These are phyloP conservation scores for Aelia acuminata DNA, from an alignment of 2,888 invertebrate genomes.

Conservation along the genomic window DNA sequence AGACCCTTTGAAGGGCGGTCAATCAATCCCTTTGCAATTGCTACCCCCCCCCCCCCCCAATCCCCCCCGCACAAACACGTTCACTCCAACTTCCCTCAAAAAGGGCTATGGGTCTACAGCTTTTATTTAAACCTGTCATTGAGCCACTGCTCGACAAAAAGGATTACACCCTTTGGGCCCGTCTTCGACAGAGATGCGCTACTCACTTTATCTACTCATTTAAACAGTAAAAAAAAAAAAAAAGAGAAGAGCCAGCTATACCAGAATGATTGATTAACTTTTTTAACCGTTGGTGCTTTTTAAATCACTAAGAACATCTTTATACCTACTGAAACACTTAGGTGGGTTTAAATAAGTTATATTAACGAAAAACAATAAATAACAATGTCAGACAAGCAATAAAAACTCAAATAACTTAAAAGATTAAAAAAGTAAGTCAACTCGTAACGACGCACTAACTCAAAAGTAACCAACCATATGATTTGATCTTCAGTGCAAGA, in stretches of 20 bases:
- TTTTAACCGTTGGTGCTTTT: too few species aligned
- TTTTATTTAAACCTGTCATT: constrained; percentile 19
- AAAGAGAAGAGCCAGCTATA: background rate
- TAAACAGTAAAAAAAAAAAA: background rate
- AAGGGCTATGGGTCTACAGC: background rate
- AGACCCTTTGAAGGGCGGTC: background rate
- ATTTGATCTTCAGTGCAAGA: too few species aligned
- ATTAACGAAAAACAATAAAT: too few species aligned
- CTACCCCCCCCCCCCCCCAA: too few species aligned
- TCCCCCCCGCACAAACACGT: background rate
- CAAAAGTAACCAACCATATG: too few species aligned
- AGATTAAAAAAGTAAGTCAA: too few species aligned
- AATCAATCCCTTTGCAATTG: constrained; percentile 15
- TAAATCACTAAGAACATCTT: too few species aligned
- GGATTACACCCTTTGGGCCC: background rate
- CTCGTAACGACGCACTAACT: too few species aligned
- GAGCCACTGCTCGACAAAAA: background rate
- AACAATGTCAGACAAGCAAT: too few species aligned
- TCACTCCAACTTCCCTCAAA: constrained; percentile 21
- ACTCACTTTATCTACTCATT: background rate
- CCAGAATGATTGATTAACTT: background rate
- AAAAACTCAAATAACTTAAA: too few species aligned
- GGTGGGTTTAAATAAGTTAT: too few species aligned
- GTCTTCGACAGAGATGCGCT: background rate
- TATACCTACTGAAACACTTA: too few species aligned